Evolutionary conservation across 2,888 invertebrate genomes (phyloP).

Genomic region (Tholera decimalis): DNA sequence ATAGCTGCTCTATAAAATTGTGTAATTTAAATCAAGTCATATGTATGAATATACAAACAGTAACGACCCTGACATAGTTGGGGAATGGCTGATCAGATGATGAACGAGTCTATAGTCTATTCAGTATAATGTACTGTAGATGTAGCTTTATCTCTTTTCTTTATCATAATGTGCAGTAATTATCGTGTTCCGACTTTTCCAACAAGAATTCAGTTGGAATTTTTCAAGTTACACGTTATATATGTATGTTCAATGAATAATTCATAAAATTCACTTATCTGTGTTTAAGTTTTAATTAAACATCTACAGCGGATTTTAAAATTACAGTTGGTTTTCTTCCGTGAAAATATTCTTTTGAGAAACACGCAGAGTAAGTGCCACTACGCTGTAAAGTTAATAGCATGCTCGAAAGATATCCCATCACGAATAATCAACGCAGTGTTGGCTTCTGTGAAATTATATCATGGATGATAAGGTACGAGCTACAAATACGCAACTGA

Average conservation of each 20-base stretch:
- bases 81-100: too few relatives aligned
- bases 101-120: neutral
- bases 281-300: constrained; percentile 10
- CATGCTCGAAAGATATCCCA: too few relatives aligned
- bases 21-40: too few relatives aligned
- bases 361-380: too few relatives aligned
- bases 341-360: neutral
- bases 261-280: constrained; percentile 27
- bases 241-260: constrained; percentile 54
- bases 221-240: constrained; percentile 22
- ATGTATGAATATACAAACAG: too few relatives aligned
- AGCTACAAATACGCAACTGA: too few relatives aligned
- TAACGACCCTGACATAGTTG: too few relatives aligned
- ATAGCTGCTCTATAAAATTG: too few relatives aligned
- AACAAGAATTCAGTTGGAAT: constrained; percentile 49
- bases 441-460: too few relatives aligned
- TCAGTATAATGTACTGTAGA: constrained; percentile 15
- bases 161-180: constrained; percentile 50
- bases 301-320: constrained; percentile 2
- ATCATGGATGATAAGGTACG: too few relatives aligned
- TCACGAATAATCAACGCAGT: too few relatives aligned
- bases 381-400: too few relatives aligned
- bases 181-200: constrained; percentile 61
- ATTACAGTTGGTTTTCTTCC: neutral
- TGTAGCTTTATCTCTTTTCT: constrained; percentile 14